Conservation (phyloP, 2,888 invertebrate genomes). For the Agriopis leucophaearia region DNA sequence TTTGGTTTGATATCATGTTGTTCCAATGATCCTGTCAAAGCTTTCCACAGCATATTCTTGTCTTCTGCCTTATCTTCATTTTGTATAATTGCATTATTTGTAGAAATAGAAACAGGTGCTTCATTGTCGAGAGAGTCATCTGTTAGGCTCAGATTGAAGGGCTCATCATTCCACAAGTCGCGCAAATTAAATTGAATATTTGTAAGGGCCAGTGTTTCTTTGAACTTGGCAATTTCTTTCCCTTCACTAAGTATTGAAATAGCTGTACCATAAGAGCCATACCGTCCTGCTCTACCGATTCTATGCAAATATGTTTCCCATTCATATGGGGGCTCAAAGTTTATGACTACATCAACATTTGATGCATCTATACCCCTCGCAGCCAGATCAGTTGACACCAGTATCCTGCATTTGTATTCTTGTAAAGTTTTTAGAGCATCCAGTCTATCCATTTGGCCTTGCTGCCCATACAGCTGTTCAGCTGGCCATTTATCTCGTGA, state of each 20-base stretch:
- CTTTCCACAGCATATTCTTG: conserved; percentile 53
- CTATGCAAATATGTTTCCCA: conserved; percentile 96
- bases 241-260: conserved; percentile 90
- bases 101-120: neutral
- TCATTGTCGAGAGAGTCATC: conserved; percentile 15
- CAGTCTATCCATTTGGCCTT: conserved; percentile 92
- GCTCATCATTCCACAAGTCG: conserved; percentile 63
- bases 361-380: conserved; percentile 98
- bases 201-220: conserved; percentile 85
- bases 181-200: conserved; percentile 71
- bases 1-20: conserved; percentile 32
- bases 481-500: conserved; percentile 91
- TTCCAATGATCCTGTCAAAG: conserved; percentile 44
- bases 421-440: conserved; percentile 92
- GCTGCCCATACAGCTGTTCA: conserved; percentile 91
- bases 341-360: conserved; percentile 96
- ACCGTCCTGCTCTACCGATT: conserved; percentile 98
- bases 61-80: conserved; percentile 25
- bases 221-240: conserved; percentile 87
- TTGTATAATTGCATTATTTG: conserved; percentile 6
- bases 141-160: conserved; percentile 31
- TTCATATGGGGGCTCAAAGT: conserved; percentile 94
- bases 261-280: conserved; percentile 94
- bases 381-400: conserved; percentile 96
- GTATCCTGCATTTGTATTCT: conserved; percentile 92